Evolutionary conservation across 92 coral and sea anemone species (phyloP), one percentile per base, ranked within the genome.

Genomic region (Galaxea fascicularis): DNA sequence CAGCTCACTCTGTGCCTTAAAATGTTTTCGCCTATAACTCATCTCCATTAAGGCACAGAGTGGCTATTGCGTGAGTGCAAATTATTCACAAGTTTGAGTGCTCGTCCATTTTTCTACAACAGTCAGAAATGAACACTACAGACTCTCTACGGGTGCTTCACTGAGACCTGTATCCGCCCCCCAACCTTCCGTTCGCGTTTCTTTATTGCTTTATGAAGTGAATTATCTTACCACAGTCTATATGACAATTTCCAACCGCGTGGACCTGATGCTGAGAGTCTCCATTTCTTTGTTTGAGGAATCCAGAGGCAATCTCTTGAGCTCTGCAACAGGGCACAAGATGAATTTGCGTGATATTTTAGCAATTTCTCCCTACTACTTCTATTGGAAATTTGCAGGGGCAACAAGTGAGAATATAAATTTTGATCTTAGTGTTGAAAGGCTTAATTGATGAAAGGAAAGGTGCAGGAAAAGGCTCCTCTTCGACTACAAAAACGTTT

Each of bases 231-330:
- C 99, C 99, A 51, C 96, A 88, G 66, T 96, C 99, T 56, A 96
- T 96, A 64, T 96, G 99, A 76, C 99, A 96, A 79, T 96, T 95
- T 67, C 99, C 99, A 90, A 96, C 89, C 29, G 99, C 99, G 83
- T 94, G 93, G 47, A 96, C 88, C 65, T 86, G 89, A 85, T 94
- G 99, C 82, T 94, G 98, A 52, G 96, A 87, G 29, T 92, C 92
- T n/a, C 99, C 99, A 86, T 96, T 96, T 62, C 82, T 83, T 82
- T 96, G 98, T 66, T 87, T 81, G 53, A 96, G 60, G 83, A 94
- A 96, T 56, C 65, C 73, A 31, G 71, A 73, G 54, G 99, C 99
- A 64, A 92, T 87, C 76, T 96, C 90, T 53, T 94, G 99, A 58
- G 96, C 95, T 52, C 99, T 96, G 60, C 15, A 5, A 46, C 41